A percentile compares a stretch with the other conserved stretches of the same genome.
These are phyloP conservation scores for Felis chaus DNA, from an alignment of 2,113 vertebrate species.

Conservation along the genomic window DNA sequence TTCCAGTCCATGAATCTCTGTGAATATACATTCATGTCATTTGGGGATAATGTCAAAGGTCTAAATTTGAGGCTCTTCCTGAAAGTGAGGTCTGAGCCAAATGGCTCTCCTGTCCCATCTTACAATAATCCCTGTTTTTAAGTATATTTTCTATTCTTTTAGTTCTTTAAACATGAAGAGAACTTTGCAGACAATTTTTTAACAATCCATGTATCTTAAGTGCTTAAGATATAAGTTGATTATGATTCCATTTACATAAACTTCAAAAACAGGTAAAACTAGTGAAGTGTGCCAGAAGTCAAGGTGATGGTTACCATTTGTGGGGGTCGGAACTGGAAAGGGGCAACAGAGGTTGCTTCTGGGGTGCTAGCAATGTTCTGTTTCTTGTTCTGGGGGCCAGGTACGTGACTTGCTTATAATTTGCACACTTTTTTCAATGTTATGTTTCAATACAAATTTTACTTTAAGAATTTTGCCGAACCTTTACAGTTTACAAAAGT, in stretches of 20 bases:
- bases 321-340: not conserved
- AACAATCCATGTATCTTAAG: not conserved
- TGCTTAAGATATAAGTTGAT: not conserved
- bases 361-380: not conserved
- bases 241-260: not conserved
- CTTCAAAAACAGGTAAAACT: not conserved
- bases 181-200: not conserved
- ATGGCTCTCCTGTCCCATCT: not conserved
- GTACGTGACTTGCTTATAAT: not conserved
- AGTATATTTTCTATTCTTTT: not conserved
- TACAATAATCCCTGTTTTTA: not conserved
- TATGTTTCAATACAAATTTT: not conserved
- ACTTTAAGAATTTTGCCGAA: not conserved
- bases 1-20: not conserved
- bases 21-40: not conserved
- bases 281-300: not conserved
- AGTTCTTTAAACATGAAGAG: conserved; percentile 4
- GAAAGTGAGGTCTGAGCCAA: not conserved
- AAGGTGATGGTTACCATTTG: not conserved
- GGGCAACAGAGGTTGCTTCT: not conserved
- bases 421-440: not conserved
- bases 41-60: not conserved
- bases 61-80: not conserved
- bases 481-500: not conserved
- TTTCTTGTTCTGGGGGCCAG: not conserved